Base-by-base conservation (phyloP, 2,888 invertebrate species). In the Drosophila koepferae region DNA sequence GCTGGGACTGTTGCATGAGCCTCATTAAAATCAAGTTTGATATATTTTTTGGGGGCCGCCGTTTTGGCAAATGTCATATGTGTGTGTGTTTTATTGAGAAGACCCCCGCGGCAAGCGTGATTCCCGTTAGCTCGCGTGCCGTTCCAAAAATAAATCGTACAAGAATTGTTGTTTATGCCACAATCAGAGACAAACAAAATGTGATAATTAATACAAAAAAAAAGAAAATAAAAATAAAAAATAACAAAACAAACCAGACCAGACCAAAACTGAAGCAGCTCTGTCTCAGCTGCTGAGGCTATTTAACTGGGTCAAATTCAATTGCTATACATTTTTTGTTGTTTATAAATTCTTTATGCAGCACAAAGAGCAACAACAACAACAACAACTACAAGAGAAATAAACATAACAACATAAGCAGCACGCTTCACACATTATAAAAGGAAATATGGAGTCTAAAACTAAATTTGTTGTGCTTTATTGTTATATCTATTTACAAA, bases 101-200 rank as follows among this genome's bases (percentile, higher is more conserved):
- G 18, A 61, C 18, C 46, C 4, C 49, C 12, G 16, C 7, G 0
- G 20, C 48, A 28, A 36, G 40, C 54, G 65, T 43, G 66, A 67
- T 51, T 74, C 23, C 85, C 90, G 90, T 90, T 88, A 86, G 74
- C 64, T 90, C 89, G 89, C 90, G 89, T 90, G 86, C 83, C 78
- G 62, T 43, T 41, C 61, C 72, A 53, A 66, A 90, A 82, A 82
- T 74, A 85, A 74, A 76, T 80, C 68, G 71, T 72, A 85, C 43
- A 66, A 51, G 53, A 71, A 70, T 78, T 54, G 40, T 60, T 62
- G 46, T 48, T 54, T 40, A 43, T 68, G 67, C 73, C 46, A 56
- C 65, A 87, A 89, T 89, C 82, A 78, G 59, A 60, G 73, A 63
- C 81, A 41, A 38, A 40, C 59, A 64, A 77, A 74, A 80, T 88